Base-by-base conservation (phyloP, 2,797 vertebrate genomes). In the Trichosurus vulpecula region DNA sequence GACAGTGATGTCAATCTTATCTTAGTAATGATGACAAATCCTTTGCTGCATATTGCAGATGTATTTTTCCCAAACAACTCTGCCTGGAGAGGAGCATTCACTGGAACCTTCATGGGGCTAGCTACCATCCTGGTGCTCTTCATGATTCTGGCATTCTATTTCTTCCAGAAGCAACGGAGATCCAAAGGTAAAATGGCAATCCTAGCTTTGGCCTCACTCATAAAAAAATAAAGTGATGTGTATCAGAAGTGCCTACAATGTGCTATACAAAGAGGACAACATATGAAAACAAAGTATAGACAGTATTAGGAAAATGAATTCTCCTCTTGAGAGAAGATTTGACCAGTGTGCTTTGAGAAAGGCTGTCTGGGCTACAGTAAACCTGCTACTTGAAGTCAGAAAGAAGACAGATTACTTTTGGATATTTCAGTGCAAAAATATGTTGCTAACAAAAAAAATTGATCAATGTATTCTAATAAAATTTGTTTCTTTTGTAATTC, bases 41-140 rank as follows among this genome's bases (percentile, higher is more conserved):
- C 16, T 13, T 41, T 25, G 94, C 3, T 74, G 14, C 90, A 51
- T 97, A 95, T 97, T 98, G 35, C 95, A 98, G 98, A 97, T 3
- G 51, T 66, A 0, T 96, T 98, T 94, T 54, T 98, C 22, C 95
- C 94, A 0, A 29, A 96, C 54, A 19, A 2, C 0, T 95, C 95
- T 19, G 95, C 92, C 4, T 98, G 97, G 98, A 98, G 92, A 91
- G 91, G 58, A 30, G 95, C 96, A 4, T 97, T 96, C 57, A 47
- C 98, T 3, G 96, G 94, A 53, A 92, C 91, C 0, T 35, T 97
- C 92, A 58, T 14, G 30, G 74, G 19, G 0, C 54, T 97, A 54
- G 55, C 3, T 0, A 57, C 96, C 11, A n/a, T 97, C 3, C 90
- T 97, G 89, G 95, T 51, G 0, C 27, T 96, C 0, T 91, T 95